Evolutionary conservation across 2,797 vertebrate genomes (phyloP).

Genomic region (Psittacula derbiana): DNA sequence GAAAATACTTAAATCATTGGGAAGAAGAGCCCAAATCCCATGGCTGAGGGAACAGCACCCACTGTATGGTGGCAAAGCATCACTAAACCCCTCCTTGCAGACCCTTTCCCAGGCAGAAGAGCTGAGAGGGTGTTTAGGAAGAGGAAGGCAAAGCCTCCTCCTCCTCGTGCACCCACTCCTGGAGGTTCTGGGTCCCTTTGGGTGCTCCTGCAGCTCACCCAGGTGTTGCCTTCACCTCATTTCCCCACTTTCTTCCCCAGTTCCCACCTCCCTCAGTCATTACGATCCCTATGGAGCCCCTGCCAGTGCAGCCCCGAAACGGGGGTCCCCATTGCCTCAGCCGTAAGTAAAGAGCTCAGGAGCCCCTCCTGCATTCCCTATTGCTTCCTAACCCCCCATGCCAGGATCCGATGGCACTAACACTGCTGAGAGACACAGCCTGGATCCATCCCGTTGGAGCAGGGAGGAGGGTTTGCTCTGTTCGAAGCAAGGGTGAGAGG

Average conservation of each 20-base stretch:
- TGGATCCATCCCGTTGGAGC: accelerated
- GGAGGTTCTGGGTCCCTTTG: neutral
- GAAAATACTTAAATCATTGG: neutral
- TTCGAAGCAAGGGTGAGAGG: neutral
- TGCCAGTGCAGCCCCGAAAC: constrained; percentile 62
- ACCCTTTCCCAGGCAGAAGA: neutral
- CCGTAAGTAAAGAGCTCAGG: constrained; percentile 64
- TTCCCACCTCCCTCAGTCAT: constrained; percentile 74
- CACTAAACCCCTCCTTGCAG: neutral
- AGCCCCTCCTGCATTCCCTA: neutral
- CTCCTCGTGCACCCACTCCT: neutral
- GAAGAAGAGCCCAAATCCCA: neutral
- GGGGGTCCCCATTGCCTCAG: constrained; percentile 58
- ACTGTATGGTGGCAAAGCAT: accelerated
- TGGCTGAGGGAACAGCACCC: accelerated
- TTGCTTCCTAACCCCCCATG: neutral
- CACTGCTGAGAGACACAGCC: neutral
- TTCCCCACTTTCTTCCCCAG: constrained; percentile 64
- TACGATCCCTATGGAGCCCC: constrained; percentile 70
- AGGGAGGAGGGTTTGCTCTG: neutral
- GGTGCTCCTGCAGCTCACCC: neutral
- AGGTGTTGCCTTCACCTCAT: neutral
- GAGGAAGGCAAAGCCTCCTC: neutral
- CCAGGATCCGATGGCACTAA: neutral
- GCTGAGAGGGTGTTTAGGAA: neutral